A percentile compares a stretch with the other conserved stretches of the same genome.
Conservation (phyloP, 2,113 vertebrate species). For the Dipodomys stephensi region DNA sequence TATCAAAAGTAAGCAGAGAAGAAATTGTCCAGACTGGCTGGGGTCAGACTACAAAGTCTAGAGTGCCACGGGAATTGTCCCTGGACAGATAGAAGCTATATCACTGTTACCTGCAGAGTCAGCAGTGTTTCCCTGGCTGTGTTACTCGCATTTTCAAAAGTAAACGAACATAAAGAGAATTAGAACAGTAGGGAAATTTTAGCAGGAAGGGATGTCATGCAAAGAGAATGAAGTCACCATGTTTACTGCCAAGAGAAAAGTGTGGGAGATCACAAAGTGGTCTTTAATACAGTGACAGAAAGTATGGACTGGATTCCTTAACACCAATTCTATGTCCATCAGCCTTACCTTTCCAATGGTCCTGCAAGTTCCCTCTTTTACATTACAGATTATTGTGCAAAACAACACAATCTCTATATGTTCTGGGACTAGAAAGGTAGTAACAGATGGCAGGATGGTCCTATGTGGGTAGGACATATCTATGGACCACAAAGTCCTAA, state of each 20-base stretch:
- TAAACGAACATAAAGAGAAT: background rate
- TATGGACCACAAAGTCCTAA: rapidly evolving
- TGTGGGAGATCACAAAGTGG: background rate
- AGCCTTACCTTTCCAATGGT: background rate
- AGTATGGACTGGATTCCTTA: background rate
- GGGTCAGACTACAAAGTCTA: conserved; percentile 31
- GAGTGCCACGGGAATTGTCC: conserved; percentile 28
- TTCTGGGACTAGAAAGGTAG: background rate
- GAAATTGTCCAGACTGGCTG: background rate
- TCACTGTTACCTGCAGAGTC: background rate
- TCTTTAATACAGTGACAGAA: background rate
- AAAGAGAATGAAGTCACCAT: background rate
- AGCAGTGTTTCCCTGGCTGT: background rate
- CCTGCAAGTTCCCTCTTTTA: background rate
- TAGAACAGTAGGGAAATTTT: background rate
- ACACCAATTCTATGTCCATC: background rate
- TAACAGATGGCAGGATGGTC: background rate
- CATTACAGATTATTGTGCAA: background rate
- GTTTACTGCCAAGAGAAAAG: background rate
- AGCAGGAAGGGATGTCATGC: background rate
- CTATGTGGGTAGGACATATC: background rate
- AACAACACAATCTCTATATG: background rate
- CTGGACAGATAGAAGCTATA: conserved; percentile 26
- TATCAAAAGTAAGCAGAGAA: background rate
- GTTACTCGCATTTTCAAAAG: background rate